Evolutionary conservation across 2,888 invertebrate genomes (phyloP).

Genomic region (Dicranocentrus wangi): DNA sequence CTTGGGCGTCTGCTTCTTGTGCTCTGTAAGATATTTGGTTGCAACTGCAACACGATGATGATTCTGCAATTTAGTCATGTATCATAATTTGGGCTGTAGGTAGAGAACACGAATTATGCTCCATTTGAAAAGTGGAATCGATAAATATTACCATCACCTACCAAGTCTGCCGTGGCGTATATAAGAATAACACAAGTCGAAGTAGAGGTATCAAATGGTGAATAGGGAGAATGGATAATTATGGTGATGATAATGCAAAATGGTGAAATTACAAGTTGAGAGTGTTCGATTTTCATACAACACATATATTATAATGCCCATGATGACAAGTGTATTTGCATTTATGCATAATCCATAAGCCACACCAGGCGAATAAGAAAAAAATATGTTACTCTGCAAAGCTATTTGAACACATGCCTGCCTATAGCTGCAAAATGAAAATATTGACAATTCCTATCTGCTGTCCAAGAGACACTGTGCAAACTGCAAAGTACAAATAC

Average conservation of each 20-base stretch:
- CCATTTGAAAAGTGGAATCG: neutral
- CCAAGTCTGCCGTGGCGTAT: too few species aligned
- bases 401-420: too few species aligned
- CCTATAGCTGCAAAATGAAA: neutral
- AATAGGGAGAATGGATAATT: conserved; percentile 7
- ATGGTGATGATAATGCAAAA: conserved; percentile 11
- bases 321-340: conserved; percentile 22
- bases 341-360: conserved; percentile 22
- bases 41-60: too few species aligned
- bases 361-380: too few species aligned
- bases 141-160: too few species aligned
- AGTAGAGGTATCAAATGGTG: too few species aligned
- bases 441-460: neutral
- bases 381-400: too few species aligned
- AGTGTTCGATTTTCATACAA: neutral
- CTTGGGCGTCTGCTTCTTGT: conserved; percentile 4
- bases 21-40: neutral
- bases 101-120: neutral
- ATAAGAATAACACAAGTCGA: too few species aligned
- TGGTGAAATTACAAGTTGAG: conserved; percentile 10
- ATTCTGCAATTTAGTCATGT: conserved; percentile 1
- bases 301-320: too few species aligned
- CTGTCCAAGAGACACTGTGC: neutral
- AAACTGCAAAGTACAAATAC: too few species aligned
- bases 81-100: neutral